Evolutionary conservation across 2,888 invertebrate species (phyloP).

Genomic region (Heliothis peltigera): DNA sequence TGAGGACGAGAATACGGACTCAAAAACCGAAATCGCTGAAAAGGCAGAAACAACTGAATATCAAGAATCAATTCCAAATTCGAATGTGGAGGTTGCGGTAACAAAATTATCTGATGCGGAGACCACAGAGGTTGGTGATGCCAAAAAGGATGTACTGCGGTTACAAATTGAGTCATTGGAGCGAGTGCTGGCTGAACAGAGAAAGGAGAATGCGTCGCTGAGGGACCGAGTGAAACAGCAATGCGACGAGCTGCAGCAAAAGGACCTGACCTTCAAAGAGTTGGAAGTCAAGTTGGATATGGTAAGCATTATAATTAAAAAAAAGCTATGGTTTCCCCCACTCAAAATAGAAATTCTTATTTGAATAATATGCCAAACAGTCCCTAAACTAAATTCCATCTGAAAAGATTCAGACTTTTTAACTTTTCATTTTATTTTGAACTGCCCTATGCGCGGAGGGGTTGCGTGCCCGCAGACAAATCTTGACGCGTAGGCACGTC

Average conservation of each 20-base stretch:
- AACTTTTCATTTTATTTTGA: no score
- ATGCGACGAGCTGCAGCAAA: constrained; percentile 78
- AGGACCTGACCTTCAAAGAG: constrained; percentile 82
- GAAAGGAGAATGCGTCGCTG: constrained; percentile 77
- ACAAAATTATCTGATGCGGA: constrained; percentile 45
- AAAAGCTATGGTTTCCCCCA: no score
- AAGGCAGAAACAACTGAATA: constrained; percentile 39
- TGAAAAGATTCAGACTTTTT: no score
- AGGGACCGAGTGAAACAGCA: constrained; percentile 81
- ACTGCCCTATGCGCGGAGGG: no score
- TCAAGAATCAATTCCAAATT: constrained; percentile 40
- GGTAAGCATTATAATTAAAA: constrained; percentile 70
- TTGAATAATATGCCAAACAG: no score
- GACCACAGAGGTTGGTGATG: constrained; percentile 46
- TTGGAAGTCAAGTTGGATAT: constrained; percentile 86
- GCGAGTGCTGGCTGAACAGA: constrained; percentile 78
- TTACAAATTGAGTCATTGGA: constrained; percentile 83
- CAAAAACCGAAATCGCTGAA: constrained; percentile 5
- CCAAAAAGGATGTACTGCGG: constrained; percentile 72
- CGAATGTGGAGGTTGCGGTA: constrained; percentile 32
- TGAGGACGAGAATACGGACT: constrained; percentile 72
- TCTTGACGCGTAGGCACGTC: no score
- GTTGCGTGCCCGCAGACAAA: no score
- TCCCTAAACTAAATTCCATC: no score
- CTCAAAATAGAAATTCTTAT: no score